Conservation (phyloP, 2,888 invertebrate species). For the Spisula subtruncata region DNA sequence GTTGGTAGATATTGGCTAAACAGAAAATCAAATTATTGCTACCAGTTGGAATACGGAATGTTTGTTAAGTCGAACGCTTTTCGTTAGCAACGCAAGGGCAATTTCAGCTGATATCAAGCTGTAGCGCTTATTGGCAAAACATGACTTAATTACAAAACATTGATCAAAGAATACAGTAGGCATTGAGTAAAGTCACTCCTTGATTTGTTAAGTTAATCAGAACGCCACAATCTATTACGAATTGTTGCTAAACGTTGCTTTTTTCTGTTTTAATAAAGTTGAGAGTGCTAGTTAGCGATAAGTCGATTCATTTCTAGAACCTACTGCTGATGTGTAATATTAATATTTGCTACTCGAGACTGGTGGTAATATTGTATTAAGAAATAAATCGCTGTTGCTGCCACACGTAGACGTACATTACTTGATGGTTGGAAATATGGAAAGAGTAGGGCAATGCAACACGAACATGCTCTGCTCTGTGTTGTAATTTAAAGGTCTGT, state of each 20-base stretch:
- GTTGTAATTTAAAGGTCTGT: no score
- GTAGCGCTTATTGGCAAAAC: neutral
- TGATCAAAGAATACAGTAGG: neutral
- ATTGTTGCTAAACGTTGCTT: neutral
- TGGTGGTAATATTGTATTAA: neutral
- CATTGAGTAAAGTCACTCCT: neutral
- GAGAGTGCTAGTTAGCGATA: neutral
- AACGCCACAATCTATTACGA: neutral
- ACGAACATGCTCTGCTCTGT: no score
- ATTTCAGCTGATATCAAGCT: slow-evolving; percentile 6
- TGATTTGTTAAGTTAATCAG: slow-evolving; percentile 4
- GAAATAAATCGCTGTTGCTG: no score
- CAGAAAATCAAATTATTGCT: slow-evolving; percentile 39
- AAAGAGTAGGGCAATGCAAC: no score
- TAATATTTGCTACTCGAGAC: neutral
- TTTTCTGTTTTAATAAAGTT: slow-evolving; percentile 7
- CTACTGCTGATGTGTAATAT: neutral
- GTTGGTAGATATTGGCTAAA: slow-evolving; percentile 9
- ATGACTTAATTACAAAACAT: slow-evolving; percentile 31
- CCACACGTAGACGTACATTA: no score
- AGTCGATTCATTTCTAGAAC: neutral
- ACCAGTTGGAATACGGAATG: neutral
- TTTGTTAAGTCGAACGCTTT: neutral
- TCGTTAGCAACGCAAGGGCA: slow-evolving; percentile 12
- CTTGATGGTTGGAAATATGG: no score